Evolutionary conservation across 2,888 invertebrate species (phyloP).

Genomic region (Papilio gigon): DNA sequence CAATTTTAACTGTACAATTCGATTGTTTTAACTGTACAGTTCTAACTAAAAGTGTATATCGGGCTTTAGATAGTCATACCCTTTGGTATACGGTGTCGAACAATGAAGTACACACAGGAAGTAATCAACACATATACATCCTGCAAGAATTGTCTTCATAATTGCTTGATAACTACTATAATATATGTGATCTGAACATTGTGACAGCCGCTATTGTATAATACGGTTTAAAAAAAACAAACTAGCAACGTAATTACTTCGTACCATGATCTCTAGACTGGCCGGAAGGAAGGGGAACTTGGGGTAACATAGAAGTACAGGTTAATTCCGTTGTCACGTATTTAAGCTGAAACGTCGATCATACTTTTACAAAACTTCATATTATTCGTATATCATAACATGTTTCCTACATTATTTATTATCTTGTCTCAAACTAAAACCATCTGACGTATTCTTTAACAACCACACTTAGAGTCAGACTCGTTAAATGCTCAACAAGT

Average conservation of each 20-base stretch:
- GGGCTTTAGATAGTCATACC: constrained; percentile 30
- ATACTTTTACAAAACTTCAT: too few relatives aligned
- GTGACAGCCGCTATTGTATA: neutral
- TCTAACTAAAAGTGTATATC: too few relatives aligned
- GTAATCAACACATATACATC: constrained; percentile 41
- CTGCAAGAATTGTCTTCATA: constrained; percentile 30
- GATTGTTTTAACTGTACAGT: too few relatives aligned
- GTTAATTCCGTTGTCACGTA: neutral
- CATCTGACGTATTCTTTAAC: neutral
- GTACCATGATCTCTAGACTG: neutral
- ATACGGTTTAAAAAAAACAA: neutral
- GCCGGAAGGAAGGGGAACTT: neutral
- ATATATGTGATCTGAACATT: constrained; percentile 14
- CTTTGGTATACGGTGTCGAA: constrained; percentile 24
- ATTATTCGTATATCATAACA: too few relatives aligned
- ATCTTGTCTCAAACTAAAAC: neutral
- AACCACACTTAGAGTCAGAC: neutral
- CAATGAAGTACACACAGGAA: constrained; percentile 36
- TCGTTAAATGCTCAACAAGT: too few relatives aligned
- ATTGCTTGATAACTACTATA: constrained; percentile 17
- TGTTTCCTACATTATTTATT: neutral
- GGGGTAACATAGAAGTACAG: neutral
- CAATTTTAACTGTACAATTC: too few relatives aligned
- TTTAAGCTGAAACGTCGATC: too few relatives aligned
- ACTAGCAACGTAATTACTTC: neutral